Percentiles rank a stretch among this genome's conserved stretches.
These are phyloP conservation scores for Tiphia femorata DNA, from an alignment of 2,888 invertebrate genomes.

Conservation along the genomic window DNA sequence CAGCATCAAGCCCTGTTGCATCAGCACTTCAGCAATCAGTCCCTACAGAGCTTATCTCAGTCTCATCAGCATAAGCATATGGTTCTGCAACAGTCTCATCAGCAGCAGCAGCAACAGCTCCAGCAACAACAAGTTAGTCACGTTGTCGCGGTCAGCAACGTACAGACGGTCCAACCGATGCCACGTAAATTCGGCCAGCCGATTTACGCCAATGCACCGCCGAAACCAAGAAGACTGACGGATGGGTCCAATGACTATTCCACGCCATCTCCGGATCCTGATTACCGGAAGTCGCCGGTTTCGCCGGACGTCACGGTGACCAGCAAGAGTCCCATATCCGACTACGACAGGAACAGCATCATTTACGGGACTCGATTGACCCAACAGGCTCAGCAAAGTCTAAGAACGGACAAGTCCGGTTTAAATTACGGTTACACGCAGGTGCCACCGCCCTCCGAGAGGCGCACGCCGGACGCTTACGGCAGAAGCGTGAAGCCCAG, in stretches of 20 bases:
- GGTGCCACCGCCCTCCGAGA: constrained; percentile 70
- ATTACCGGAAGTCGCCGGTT: constrained; percentile 55
- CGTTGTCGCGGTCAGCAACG: constrained; percentile 43
- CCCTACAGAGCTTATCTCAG: constrained; percentile 11
- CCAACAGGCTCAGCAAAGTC: constrained; percentile 52
- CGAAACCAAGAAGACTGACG: constrained; percentile 85
- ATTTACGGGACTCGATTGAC: constrained; percentile 38
- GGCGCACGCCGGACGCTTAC: constrained; percentile 87
- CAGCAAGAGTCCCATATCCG: constrained; percentile 56
- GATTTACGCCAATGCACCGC: constrained; percentile 90
- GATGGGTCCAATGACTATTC: constrained; percentile 77
- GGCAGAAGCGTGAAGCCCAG: constrained; percentile 71
- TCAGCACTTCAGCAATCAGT: constrained; percentile 41
- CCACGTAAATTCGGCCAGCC: constrained; percentile 74
- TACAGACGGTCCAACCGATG: constrained; percentile 56
- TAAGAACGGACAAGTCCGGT: constrained; percentile 63
- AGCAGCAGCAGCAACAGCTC: constrained; percentile 28
- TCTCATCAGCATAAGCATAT: constrained; percentile 32
- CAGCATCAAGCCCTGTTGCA: constrained; percentile 49
- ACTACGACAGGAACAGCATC: constrained; percentile 60
- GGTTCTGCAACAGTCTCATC: constrained; percentile 30
- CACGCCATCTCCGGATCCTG: constrained; percentile 74
- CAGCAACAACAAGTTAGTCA: constrained; percentile 11
- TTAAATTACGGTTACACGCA: constrained; percentile 65
- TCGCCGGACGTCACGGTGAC: constrained; percentile 51